Evolutionary conservation across 2,888 invertebrate species (phyloP).

Genomic region (Perdita meconis): DNA sequence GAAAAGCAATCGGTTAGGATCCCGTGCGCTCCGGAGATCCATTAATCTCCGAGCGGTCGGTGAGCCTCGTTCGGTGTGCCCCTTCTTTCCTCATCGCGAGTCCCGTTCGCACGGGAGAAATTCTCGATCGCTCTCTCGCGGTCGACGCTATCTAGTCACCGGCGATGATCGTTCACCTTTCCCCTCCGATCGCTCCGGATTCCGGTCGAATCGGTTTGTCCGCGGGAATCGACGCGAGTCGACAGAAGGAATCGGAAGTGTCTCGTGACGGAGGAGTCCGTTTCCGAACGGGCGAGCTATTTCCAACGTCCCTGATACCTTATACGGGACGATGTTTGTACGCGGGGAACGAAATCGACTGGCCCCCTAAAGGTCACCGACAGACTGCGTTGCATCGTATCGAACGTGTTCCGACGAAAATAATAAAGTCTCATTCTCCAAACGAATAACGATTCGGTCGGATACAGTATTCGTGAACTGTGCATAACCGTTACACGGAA

Average conservation of each 20-base stretch:
- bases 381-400: too few relatives aligned
- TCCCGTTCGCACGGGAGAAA: conserved; percentile 33
- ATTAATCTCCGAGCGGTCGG: conserved; percentile 60
- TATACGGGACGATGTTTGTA: too few relatives aligned
- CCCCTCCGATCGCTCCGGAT: neutral
- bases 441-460: too few relatives aligned
- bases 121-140: conserved; percentile 5
- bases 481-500: conserved; percentile 1
- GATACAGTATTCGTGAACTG: too few relatives aligned
- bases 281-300: too few relatives aligned
- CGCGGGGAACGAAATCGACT: neutral
- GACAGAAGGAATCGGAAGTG: conserved; percentile 13
- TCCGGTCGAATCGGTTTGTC: neutral
- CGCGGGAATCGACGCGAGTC: neutral
- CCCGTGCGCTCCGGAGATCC: conserved; percentile 52
- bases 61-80: conserved; percentile 34
- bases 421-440: too few relatives aligned
- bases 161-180: conserved; percentile 9
- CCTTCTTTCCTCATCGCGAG: conserved; percentile 24
- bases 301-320: too few relatives aligned
- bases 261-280: neutral
- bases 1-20: conserved; percentile 47
- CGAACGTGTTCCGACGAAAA: too few relatives aligned
- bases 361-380: neutral
- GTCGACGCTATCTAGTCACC: neutral